phyloP scores from a whole-genome alignment of 2,797 vertebrate species.

The Garrulus glandarius region DNA sequence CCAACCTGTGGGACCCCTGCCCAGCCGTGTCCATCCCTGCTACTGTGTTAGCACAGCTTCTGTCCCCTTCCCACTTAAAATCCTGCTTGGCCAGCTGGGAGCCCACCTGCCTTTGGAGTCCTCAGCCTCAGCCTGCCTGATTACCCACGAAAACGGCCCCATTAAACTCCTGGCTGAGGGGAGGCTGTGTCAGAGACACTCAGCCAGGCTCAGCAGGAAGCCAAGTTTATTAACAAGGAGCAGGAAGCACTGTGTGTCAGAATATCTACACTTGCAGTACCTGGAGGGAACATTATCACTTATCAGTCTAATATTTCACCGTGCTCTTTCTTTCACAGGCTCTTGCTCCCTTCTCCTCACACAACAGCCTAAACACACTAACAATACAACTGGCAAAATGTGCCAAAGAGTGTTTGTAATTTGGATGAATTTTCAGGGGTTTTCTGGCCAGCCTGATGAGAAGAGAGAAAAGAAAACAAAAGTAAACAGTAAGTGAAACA shows the following conservation, averaged over 20 bases:
- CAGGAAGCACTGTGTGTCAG: neutral
- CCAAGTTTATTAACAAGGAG: conserved; percentile 30
- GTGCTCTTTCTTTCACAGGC: neutral
- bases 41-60: neutral
- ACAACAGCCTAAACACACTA: neutral
- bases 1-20: neutral
- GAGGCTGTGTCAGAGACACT: neutral
- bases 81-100: accelerated
- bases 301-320: neutral
- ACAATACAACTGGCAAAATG: neutral
- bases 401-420: neutral
- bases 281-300: conserved; percentile 17
- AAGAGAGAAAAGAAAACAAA: neutral
- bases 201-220: neutral
- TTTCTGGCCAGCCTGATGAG: neutral
- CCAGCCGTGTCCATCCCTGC: neutral
- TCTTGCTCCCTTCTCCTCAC: neutral
- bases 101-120: neutral
- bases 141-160: neutral
- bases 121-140: accelerated
- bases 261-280: neutral
- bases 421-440: neutral
- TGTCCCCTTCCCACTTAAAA: neutral
- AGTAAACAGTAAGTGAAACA: conserved; percentile 2
- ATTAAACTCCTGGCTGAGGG: neutral